These are phyloP conservation scores for Melanargia galathea DNA, from an alignment of 2,888 invertebrate genomes.

Conservation along the genomic window DNA sequence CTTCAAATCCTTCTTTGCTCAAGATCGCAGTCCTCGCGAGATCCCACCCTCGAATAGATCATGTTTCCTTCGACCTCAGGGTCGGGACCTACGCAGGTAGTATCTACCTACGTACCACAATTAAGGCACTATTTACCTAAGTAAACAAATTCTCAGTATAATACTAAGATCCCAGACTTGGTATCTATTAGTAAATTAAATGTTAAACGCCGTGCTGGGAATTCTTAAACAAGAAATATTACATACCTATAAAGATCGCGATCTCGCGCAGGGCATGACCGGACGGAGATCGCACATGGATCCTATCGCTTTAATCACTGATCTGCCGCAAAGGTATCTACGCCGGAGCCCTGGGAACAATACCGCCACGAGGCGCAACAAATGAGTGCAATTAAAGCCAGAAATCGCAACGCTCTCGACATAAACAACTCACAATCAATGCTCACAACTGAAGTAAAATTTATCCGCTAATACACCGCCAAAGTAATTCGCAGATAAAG, in stretches of 20 bases:
- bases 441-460: slow-evolving; percentile 20
- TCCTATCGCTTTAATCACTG: slow-evolving; percentile 67
- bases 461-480: slow-evolving; percentile 13
- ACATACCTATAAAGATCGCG: slow-evolving; percentile 66
- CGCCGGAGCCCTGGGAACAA: slow-evolving; percentile 55
- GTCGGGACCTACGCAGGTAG: no score
- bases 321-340: slow-evolving; percentile 54
- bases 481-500: not conserved
- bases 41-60: no score
- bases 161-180: not conserved
- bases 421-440: slow-evolving; percentile 24
- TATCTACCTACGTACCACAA: no score
- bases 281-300: slow-evolving; percentile 65
- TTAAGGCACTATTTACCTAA: no score
- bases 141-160: not conserved
- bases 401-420: slow-evolving; percentile 40
- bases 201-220: slow-evolving; percentile 10
- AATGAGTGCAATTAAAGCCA: slow-evolving; percentile 69
- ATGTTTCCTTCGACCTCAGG: no score
- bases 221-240: slow-evolving; percentile 66
- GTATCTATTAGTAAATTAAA: slow-evolving; percentile 12
- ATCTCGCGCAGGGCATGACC: slow-evolving; percentile 70
- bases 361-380: slow-evolving; percentile 61
- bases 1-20: no score
- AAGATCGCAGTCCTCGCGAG: no score